These are phyloP conservation scores for Caenorhabditis sp. DNA, from an alignment of 2,888 invertebrate species.

Conservation along the genomic window DNA sequence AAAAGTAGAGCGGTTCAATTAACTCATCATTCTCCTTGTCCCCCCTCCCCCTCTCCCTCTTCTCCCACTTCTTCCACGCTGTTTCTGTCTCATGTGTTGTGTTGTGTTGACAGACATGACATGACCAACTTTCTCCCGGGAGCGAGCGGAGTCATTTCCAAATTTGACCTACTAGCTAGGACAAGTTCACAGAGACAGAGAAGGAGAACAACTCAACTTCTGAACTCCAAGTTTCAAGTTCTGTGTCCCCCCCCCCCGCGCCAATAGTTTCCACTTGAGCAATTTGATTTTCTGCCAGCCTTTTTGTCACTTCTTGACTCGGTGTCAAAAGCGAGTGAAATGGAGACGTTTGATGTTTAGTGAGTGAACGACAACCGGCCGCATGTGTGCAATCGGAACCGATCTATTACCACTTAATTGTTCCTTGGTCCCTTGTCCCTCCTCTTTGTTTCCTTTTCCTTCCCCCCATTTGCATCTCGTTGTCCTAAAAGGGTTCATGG, in stretches of 20 bases:
- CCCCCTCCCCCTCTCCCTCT: background rate
- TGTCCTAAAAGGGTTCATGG: constrained; percentile 1
- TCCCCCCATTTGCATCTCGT: background rate
- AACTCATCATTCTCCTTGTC: constrained; percentile 54
- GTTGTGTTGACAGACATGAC: too few species aligned
- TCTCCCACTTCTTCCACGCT: too few species aligned
- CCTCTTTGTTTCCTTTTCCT: constrained; percentile 37
- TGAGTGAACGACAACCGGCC: constrained; percentile 35
- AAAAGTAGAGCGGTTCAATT: constrained; percentile 67
- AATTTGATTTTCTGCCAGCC: too few species aligned
- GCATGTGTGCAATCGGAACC: constrained; percentile 62
- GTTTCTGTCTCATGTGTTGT: too few species aligned
- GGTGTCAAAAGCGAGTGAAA: constrained; percentile 45
- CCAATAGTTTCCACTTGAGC: too few species aligned
- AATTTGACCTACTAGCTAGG: constrained; percentile 32
- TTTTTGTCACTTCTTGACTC: background rate
- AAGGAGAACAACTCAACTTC: too few species aligned
- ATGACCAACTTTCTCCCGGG: constrained; percentile 25
- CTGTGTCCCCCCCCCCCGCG: too few species aligned
- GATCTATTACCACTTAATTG: constrained; percentile 64
- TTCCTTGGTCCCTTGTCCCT: constrained; percentile 42
- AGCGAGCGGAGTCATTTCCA: background rate
- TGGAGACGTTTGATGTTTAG: constrained; percentile 61
- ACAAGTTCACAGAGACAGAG: too few species aligned
- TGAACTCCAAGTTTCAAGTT: too few species aligned